phyloP scores from a whole-genome alignment of 2,888 invertebrate species.

The Parnassius apollo region DNA sequence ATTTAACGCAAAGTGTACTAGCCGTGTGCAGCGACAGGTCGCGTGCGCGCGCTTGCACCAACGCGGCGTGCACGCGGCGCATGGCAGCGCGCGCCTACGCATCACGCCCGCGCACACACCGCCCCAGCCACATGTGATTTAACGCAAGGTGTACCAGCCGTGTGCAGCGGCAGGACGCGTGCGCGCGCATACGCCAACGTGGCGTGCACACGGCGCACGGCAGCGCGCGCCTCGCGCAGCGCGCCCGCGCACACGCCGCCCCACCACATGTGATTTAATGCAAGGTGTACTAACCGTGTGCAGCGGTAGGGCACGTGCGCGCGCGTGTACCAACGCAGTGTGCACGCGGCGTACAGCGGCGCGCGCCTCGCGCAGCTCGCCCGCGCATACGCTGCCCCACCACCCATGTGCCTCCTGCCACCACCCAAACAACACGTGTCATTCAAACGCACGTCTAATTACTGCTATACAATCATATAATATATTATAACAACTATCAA shows the following conservation, averaged over 20 bases:
- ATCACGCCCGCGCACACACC: slow-evolving; percentile 54
- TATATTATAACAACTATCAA: no score
- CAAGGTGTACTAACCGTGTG: slow-evolving; percentile 37
- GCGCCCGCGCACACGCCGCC: slow-evolving; percentile 53
- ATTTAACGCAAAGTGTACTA: neutral
- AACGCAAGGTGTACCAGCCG: no score
- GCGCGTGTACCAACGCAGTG: slow-evolving; percentile 38
- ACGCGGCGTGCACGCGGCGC: slow-evolving; percentile 49
- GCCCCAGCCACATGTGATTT: slow-evolving; percentile 57
- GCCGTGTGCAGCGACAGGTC: slow-evolving; percentile 39
- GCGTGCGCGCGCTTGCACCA: slow-evolving; percentile 34
- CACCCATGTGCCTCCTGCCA: slow-evolving; percentile 42
- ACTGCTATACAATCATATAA: no score
- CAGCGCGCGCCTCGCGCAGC: slow-evolving; percentile 49
- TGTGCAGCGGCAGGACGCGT: neutral
- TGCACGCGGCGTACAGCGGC: slow-evolving; percentile 50
- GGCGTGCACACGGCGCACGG: slow-evolving; percentile 50
- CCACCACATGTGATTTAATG: slow-evolving; percentile 53
- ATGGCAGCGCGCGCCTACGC: slow-evolving; percentile 47
- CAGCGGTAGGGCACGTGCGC: slow-evolving; percentile 21
- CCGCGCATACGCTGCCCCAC: slow-evolving; percentile 58
- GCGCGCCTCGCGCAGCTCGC: slow-evolving; percentile 54
- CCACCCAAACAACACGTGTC: neutral
- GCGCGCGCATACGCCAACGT: slow-evolving; percentile 35
- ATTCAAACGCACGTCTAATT: neutral